Evolutionary conservation across 1,140 invertebrate species (phyloP), one percentile per base, ranked within the genome.

Genomic region (Neodiprion lecontei): DNA sequence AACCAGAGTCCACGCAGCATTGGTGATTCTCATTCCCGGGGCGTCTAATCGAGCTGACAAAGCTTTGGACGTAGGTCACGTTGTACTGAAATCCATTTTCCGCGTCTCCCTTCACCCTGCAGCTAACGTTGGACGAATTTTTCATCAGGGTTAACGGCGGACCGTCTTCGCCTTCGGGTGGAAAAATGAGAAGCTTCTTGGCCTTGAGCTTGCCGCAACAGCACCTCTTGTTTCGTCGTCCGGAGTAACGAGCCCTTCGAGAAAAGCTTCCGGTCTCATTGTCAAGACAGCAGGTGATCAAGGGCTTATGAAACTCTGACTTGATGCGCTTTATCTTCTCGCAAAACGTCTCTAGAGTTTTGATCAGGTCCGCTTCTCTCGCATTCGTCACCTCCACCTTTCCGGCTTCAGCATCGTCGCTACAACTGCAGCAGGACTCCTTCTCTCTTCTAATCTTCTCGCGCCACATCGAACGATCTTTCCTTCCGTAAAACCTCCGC

Each of bases 11-110:
- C 14, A 72, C 72, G 49, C 28, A 48, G n/a, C 69, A 69, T 11
- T 61, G 68, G 48, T 74, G 70, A 21, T 40, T 49, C 14, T 67
- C 68, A 28, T 9, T 50, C 10, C 28, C 49, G 0, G 80, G 81
- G 70, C 71, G 71, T 80, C 82, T 84, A 0, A 47, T 40, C 0
- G 78, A 76, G 53, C 82, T 85, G 2, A 79, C 66, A 21, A 84
- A 85, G 47, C 77, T 81, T 49, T 85, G 84, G 0, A 84, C 75
- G 53, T 85, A 85, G 21, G 81, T 82, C 0, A 85, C 80, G 48
- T 76, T 75, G 50, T 85, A 85, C 53, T 77, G 79, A 72, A 77
- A 85, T 9, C 85, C 84, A 7, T 61, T 70, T 0, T 70, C 12
- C 0, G 40, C 53, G 40, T 81, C 73, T 1, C 81, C 79, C 9